These are phyloP conservation scores for Drosophila ironensis DNA, from an alignment of 1,140 invertebrate species.

Conservation along the genomic window DNA sequence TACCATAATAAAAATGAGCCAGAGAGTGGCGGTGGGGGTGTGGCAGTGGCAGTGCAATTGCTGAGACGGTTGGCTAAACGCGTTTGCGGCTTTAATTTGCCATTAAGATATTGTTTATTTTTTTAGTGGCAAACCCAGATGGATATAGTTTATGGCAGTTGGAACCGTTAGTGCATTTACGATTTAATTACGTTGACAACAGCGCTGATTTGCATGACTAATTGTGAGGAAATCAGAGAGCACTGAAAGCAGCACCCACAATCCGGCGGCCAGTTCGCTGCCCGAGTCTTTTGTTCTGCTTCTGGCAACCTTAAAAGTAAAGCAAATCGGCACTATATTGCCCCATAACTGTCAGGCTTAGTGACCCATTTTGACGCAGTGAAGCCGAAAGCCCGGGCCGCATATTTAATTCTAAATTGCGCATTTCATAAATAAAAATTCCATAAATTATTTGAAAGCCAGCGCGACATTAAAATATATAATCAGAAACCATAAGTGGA, in stretches of 20 bases:
- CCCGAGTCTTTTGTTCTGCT: constrained; percentile 65
- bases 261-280: constrained; percentile 53
- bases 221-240: constrained; percentile 37
- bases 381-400: constrained; percentile 24
- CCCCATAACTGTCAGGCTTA: constrained; percentile 70
- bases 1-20: constrained; percentile 17
- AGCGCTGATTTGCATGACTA: constrained; percentile 76
- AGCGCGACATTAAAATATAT: constrained; percentile 39
- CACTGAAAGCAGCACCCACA: constrained; percentile 22
- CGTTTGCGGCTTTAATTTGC: constrained; percentile 74
- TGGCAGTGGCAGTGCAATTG: not conserved
- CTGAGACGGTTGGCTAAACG: constrained; percentile 31
- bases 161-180: constrained; percentile 63
- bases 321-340: constrained; percentile 65
- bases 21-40: constrained; percentile 9
- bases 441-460: constrained; percentile 48
- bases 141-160: constrained; percentile 58
- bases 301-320: no score
- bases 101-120: constrained; percentile 73
- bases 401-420: constrained; percentile 49
- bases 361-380: constrained; percentile 63
- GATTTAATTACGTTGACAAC: constrained; percentile 77
- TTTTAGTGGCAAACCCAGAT: constrained; percentile 35
- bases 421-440: constrained; percentile 73
- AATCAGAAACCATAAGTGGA: constrained; percentile 54